phyloP scores from a whole-genome alignment of 2,797 vertebrate genomes.

The Alfaro cultratus region DNA sequence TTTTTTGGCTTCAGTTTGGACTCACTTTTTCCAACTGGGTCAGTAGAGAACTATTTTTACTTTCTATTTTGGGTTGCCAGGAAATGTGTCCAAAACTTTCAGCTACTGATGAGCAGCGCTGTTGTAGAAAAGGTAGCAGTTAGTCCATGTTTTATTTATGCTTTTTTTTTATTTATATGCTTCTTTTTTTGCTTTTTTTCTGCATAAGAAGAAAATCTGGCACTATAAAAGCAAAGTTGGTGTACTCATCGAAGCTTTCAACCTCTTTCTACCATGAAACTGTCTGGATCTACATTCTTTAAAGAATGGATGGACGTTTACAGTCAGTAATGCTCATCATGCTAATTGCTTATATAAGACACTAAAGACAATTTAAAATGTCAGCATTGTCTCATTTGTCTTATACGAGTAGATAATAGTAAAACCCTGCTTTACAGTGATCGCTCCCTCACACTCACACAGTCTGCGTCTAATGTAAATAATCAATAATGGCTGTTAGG shows the following conservation, averaged over 20 bases:
- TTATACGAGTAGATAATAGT: not conserved
- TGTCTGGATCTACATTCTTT: not conserved
- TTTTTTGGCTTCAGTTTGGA: constrained; percentile 14
- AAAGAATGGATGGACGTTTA: not conserved
- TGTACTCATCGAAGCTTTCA: not conserved
- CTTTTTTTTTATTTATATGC: not conserved
- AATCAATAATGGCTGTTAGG: not conserved
- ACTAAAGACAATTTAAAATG: not conserved
- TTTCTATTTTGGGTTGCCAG: constrained; percentile 44
- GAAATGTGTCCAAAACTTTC: constrained; percentile 21
- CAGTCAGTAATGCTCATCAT: not conserved
- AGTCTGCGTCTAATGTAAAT: not conserved
- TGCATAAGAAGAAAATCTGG: not conserved
- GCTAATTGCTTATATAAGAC: not conserved
- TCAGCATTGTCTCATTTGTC: not conserved
- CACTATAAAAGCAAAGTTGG: not conserved
- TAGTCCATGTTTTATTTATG: not conserved
- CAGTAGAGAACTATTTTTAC: constrained; percentile 36
- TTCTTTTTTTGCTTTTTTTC: not conserved
- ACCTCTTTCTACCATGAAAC: not conserved
- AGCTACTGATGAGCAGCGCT: not conserved
- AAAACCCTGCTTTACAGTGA: not conserved
- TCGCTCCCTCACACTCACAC: not conserved
- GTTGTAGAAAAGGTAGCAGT: not conserved
- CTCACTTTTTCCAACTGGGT: constrained; percentile 53